Percentiles rank a stretch among this genome's conserved stretches.
phyloP scores from a whole-genome alignment of 2,113 vertebrate species.

The Charina bottae region DNA sequence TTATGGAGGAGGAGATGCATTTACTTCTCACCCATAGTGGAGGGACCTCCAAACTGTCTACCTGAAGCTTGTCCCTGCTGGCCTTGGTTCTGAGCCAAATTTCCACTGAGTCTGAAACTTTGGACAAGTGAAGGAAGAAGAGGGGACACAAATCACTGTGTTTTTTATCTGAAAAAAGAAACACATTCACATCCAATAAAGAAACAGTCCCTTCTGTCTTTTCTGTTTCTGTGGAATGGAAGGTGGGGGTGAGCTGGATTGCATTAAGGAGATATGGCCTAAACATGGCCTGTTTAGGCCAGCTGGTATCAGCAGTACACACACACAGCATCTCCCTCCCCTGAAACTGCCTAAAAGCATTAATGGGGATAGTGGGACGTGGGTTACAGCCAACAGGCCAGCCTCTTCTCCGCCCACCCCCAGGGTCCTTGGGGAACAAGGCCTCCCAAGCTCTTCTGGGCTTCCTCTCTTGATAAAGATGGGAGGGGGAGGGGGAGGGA shows the following conservation, averaged over 20 bases:
- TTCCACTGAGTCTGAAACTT: neutral
- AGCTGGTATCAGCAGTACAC: neutral
- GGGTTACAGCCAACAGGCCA: neutral
- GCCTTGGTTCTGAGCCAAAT: neutral
- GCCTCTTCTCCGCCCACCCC: neutral
- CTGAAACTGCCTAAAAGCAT: neutral
- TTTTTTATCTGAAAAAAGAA: neutral
- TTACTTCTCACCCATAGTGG: neutral
- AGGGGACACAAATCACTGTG: neutral
- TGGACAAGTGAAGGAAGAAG: neutral
- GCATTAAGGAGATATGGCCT: neutral
- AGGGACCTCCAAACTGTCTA: neutral
- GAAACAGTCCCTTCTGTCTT: neutral
- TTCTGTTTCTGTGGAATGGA: neutral
- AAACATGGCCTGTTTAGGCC: neutral
- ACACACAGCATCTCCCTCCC: neutral
- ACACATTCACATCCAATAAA: constrained; percentile 27
- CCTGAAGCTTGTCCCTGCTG: neutral
- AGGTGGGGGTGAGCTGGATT: neutral
- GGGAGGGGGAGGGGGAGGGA: neutral
- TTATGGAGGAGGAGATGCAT: neutral
- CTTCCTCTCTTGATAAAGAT: neutral
- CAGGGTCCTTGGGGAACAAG: neutral
- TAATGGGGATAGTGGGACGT: neutral
- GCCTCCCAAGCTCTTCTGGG: neutral